These are phyloP conservation scores for Karalla daura DNA, from an alignment of 2,797 vertebrate genomes.

Conservation along the genomic window DNA sequence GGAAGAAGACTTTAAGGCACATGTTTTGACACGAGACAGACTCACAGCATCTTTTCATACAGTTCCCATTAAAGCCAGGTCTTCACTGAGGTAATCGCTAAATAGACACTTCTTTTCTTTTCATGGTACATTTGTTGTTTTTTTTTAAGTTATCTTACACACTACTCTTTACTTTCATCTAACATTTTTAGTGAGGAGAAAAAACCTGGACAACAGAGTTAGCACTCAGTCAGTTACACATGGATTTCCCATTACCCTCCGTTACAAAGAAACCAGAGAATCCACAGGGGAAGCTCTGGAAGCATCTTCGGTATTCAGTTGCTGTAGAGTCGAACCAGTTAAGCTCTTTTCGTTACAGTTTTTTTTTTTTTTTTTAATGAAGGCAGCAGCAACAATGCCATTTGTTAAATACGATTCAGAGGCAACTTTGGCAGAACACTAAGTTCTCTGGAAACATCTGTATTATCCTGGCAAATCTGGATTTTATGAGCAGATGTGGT, in stretches of 20 bases:
- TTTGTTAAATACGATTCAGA: background rate
- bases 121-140: background rate
- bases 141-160: background rate
- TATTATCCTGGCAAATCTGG: background rate
- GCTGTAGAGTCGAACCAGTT: background rate
- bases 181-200: conserved; percentile 10
- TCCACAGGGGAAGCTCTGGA: conserved; percentile 56
- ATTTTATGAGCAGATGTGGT: conserved; percentile 3
- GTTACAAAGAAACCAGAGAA: conserved; percentile 62
- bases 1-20: background rate
- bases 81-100: background rate
- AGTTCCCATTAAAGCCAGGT: background rate
- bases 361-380: background rate
- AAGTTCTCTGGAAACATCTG: background rate
- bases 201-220: conserved; percentile 4
- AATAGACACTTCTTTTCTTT: background rate
- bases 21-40: background rate
- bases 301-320: conserved; percentile 28
- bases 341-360: background rate
- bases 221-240: conserved; percentile 17
- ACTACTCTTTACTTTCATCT: conserved; percentile 15
- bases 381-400: background rate
- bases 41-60: background rate
- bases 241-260: conserved; percentile 46
- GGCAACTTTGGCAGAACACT: background rate